Conservation (phyloP, 2,888 invertebrate species). For the Drosophila niveifrons region DNA sequence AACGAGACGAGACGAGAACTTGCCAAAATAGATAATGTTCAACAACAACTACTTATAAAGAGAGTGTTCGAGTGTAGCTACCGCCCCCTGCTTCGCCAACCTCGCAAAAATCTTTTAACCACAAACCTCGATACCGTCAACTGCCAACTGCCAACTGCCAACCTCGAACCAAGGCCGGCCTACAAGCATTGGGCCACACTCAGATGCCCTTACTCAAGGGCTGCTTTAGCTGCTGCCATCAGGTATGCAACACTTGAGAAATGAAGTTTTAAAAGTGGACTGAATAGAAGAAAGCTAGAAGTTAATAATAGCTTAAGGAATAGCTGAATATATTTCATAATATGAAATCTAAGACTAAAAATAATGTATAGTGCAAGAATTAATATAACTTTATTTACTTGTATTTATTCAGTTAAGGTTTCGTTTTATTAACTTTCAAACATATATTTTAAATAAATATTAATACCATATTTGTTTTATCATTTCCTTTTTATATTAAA, state of each 20-base stretch:
- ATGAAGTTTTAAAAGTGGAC: not conserved
- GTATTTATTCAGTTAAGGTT: too few species aligned
- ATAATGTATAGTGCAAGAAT: too few species aligned
- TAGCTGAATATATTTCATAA: too few species aligned
- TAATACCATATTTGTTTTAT: too few species aligned
- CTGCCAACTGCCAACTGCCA: not conserved
- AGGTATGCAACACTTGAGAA: not conserved
- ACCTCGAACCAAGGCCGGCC: constrained; percentile 25
- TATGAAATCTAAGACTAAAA: too few species aligned
- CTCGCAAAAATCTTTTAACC: too few species aligned
- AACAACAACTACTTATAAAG: constrained; percentile 37
- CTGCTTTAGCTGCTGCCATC: not conserved
- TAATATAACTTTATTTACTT: too few species aligned
- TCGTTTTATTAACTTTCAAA: too few species aligned
- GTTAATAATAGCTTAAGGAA: too few species aligned
- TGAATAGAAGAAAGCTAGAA: not conserved
- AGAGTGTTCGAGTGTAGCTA: constrained; percentile 29
- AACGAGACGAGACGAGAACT: constrained; percentile 51
- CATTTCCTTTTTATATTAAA: too few species aligned
- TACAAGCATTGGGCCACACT: constrained; percentile 3
- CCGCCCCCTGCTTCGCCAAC: constrained; percentile 13
- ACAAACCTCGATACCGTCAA: too few species aligned
- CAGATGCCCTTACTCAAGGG: not conserved
- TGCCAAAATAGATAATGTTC: constrained; percentile 59
- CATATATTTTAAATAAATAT: too few species aligned